Evolutionary conservation across 1,140 invertebrate genomes (phyloP), one percentile per base, ranked within the genome.

Genomic region (Mylabris phalerata): DNA sequence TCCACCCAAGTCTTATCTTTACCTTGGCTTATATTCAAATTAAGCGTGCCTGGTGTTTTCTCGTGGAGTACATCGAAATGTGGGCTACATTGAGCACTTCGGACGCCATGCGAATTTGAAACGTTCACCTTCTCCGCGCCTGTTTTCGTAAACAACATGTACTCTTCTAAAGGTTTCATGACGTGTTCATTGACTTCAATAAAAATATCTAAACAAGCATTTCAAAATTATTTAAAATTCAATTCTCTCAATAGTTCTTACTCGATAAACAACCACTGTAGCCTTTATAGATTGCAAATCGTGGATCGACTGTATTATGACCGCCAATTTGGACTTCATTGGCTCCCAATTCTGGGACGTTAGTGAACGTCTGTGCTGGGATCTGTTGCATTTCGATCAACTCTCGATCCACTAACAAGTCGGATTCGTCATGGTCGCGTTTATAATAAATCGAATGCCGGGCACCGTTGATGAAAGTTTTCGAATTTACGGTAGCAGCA

Each of bases 181-280:
- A 81, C 78, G 39, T 85, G 80, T 54, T 83, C 82, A 66, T 91
- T 90, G 52, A 93, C 83, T 73, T 87, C 83, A 59, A 92, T 82
- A 50, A 88, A 85, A 43, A 92, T 86, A 74, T 93, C 89, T 91
- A 73, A 13, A 73, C 71, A 62, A 42, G 2, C n/a, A 48, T 38
- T 61, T 24, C 19, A 19, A 19, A 19, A 19, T 32, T 32, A 7
- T 47, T n/a, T 4, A 13, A 7, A 45, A 41, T 40, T 56, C 44
- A 19, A 19, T 19, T 19, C 11, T 42, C 38, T 59, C 10, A 42
- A 42, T n/a, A 9, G 11, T 1, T 82, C 83, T 82, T 77, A 94
- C 91, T 94, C 61, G 91, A 93, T 49, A 94, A 76, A 69, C 92
- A 95, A 32, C 92, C 91, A 62, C 87, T 90, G 72, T 92, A 94